Base-by-base conservation (phyloP, 2,797 vertebrate genomes). In the Mallotus villosus region DNA sequence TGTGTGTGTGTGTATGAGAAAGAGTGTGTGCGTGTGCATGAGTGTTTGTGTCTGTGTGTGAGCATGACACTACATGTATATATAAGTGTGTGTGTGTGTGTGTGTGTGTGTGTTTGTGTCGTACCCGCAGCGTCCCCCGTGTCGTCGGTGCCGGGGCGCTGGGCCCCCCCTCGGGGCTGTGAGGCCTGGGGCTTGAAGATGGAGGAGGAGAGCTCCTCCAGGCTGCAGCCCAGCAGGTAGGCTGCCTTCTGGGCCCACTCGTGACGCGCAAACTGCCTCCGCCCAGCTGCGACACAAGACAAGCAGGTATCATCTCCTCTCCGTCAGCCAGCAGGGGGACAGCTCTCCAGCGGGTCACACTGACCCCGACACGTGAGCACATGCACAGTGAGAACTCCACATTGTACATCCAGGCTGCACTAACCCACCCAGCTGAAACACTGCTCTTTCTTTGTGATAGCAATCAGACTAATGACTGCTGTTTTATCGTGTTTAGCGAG, bases 181-280 rank as follows among this genome's bases (percentile, higher is more conserved):
- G 92, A 90, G 80, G 92, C 85, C 74, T 97, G 95, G 74, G 97
- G 95, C 82, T 98, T 99, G 87, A 99, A 99, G 88, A 98, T 95
- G 68, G 95, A 90, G 0, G 97, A 97, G 73, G 97, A 98, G 57
- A 99, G 93, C 76, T 98, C 97, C 85, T 99, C 97, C 82, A 99
- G 87, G 74, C 90, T 94, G 83, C 96, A 98, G 85, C 97, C 97
- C 89, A 99, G 86, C 74, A 99, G 91, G 85, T 99, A 99, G 0
- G 97, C 96, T 0, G 97, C 96, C 79, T 99, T 99, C 92, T 99
- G 97, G 51, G 97, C 97, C 97, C 97, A 99, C 76, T 99, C 97
- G 0, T 99, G 97, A 22, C 94, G 95, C 0, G 97, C 97, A 92
- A 99, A 99, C 90, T 99, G 97, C 81, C 93, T 95, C 95, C 95